phyloP scores from a whole-genome alignment of 2,113 vertebrate genomes.

The Perognathus longimembris region DNA sequence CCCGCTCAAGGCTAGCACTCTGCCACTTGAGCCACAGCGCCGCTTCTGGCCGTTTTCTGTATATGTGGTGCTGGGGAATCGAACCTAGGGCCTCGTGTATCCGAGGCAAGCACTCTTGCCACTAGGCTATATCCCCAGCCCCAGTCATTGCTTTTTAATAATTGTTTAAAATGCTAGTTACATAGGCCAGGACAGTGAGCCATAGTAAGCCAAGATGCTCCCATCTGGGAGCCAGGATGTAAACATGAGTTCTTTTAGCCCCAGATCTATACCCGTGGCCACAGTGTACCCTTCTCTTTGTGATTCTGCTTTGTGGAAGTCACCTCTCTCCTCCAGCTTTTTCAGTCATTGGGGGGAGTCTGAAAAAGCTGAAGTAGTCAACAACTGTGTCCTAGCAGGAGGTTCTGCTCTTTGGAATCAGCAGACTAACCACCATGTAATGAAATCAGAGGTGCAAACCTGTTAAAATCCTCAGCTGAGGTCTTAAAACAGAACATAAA shows the following conservation, averaged over 20 bases:
- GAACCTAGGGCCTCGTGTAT: no score
- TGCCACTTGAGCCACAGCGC: no score
- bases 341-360: background rate
- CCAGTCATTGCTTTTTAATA: no score
- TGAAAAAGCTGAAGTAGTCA: background rate
- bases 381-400: background rate
- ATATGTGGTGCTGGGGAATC: no score
- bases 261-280: background rate
- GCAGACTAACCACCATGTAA: background rate
- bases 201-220: background rate
- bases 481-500: constrained; percentile 62
- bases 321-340: background rate
- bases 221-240: background rate
- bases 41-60: no score
- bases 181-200: background rate
- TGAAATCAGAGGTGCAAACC: constrained; percentile 71
- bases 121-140: no score
- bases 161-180: background rate
- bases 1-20: no score
- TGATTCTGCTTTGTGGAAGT: background rate
- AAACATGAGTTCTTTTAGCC: background rate
- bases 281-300: background rate
- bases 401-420: background rate
- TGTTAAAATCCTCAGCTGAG: constrained; percentile 65
- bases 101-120: no score